A percentile compares a stretch with the other conserved stretches of the same genome.
Conservation (phyloP, 2,113 vertebrate genomes). For the Chaenogobius annularis region DNA sequence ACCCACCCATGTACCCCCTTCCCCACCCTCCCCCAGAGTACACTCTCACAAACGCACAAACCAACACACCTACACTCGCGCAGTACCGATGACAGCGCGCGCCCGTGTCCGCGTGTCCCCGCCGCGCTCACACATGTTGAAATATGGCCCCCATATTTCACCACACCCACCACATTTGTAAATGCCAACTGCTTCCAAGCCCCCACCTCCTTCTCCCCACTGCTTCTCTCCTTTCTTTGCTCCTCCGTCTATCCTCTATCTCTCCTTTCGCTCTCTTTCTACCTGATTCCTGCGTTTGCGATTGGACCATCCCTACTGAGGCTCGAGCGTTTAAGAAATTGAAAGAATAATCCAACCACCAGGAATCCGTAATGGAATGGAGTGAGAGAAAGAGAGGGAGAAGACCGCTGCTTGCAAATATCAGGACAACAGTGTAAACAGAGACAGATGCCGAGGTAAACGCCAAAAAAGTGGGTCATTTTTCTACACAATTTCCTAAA, state of each 20-base stretch:
- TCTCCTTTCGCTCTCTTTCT: conserved; percentile 1
- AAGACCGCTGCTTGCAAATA: conserved; percentile 41
- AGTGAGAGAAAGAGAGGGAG: conserved; percentile 8
- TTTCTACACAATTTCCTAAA: conserved; percentile 50
- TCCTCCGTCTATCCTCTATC: neutral
- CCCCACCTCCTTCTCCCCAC: neutral
- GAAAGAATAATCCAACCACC: conserved; percentile 61
- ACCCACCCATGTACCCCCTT: conserved; percentile 24
- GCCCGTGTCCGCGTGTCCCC: conserved; percentile 1
- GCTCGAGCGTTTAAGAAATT: conserved; percentile 75
- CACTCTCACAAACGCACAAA: conserved; percentile 31
- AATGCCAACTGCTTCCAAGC: conserved; percentile 59
- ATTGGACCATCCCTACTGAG: conserved; percentile 57
- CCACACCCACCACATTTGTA: conserved; percentile 66
- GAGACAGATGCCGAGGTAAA: conserved; percentile 69
- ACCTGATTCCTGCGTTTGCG: conserved; percentile 28
- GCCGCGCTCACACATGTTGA: conserved; percentile 46
- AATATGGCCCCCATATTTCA: conserved; percentile 69
- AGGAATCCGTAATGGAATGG: conserved; percentile 26
- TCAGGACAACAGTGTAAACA: conserved; percentile 68
- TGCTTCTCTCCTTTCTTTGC: neutral
- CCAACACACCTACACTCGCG: conserved; percentile 29
- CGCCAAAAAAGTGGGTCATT: conserved; percentile 48
- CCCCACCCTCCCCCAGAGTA: neutral
- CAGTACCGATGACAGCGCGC: conserved; percentile 34